phyloP scores from a whole-genome alignment of 2,888 invertebrate species.

The Tinea semifulvella region DNA sequence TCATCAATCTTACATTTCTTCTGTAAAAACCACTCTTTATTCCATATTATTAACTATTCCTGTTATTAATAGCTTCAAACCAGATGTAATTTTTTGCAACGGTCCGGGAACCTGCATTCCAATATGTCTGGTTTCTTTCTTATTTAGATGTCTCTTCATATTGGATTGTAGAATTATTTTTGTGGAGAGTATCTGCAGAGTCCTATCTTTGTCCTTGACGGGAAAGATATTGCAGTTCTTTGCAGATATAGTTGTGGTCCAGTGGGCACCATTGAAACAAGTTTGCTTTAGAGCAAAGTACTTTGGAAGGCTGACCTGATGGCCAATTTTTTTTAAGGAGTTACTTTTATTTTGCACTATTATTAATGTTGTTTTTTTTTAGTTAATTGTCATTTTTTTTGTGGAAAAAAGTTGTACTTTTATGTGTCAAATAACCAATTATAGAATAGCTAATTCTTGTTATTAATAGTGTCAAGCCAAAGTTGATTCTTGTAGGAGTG shows the following conservation, averaged over 20 bases:
- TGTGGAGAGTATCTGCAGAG: slow-evolving; percentile 95
- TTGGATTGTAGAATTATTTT: slow-evolving; percentile 81
- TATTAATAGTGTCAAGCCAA: no score
- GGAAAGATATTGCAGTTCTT: slow-evolving; percentile 87
- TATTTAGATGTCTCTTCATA: slow-evolving; percentile 76
- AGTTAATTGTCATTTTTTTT: no score
- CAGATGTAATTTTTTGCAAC: slow-evolving; percentile 88
- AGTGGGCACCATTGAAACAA: slow-evolving; percentile 84
- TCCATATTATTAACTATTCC: slow-evolving; percentile 76
- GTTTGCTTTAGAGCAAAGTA: slow-evolving; percentile 76
- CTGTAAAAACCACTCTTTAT: slow-evolving; percentile 79
- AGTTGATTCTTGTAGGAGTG: no score
- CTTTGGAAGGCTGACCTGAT: slow-evolving; percentile 76
- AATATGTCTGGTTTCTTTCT: slow-evolving; percentile 79
- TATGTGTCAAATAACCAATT: no score
- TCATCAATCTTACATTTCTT: slow-evolving; percentile 83
- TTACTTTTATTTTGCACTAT: no score
- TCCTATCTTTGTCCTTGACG: slow-evolving; percentile 86
- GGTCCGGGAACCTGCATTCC: slow-evolving; percentile 98
- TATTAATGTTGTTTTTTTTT: no score
- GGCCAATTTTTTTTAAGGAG: no score
- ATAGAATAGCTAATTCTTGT: no score
- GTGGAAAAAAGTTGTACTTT: no score
- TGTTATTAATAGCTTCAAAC: slow-evolving; percentile 72
- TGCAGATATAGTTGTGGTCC: slow-evolving; percentile 89